phyloP scores from a whole-genome alignment of 1,140 invertebrate genomes.

The Ephestia elutella region DNA sequence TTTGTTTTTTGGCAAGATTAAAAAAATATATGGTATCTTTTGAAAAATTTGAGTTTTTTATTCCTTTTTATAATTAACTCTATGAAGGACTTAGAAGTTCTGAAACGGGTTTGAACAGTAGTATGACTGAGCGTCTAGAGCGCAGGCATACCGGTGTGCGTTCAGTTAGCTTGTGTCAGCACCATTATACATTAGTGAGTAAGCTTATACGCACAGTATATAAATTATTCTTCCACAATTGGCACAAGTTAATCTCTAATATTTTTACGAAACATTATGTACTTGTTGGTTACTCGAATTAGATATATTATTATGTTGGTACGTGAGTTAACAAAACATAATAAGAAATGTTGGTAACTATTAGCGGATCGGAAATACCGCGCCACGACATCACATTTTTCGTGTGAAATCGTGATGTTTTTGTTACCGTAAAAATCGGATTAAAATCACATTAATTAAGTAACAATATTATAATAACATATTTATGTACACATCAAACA shows the following conservation, averaged over 20 bases:
- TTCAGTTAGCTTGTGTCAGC: slow-evolving; percentile 4
- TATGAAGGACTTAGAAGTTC: too few species aligned
- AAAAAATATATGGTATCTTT: background rate
- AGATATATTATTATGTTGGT: background rate
- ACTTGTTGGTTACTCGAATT: background rate
- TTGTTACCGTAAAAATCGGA: slow-evolving; percentile 43
- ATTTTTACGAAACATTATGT: slow-evolving; percentile 1
- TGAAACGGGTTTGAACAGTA: background rate
- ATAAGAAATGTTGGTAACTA: slow-evolving; percentile 33
- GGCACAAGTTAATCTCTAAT: slow-evolving; percentile 7
- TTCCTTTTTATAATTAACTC: background rate
- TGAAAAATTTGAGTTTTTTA: background rate
- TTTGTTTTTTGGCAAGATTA: slow-evolving; percentile 18
- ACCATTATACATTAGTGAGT: background rate
- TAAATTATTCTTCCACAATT: background rate
- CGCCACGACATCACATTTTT: slow-evolving; percentile 17
- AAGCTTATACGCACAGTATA: background rate
- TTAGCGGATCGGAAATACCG: slow-evolving; percentile 24
- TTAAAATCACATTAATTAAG: slow-evolving; percentile 66
- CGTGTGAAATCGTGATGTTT: slow-evolving; percentile 15
- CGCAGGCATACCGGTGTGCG: slow-evolving; percentile 4
- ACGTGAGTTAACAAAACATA: background rate
- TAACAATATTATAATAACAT: slow-evolving; percentile 60
- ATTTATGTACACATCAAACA: slow-evolving; percentile 62
- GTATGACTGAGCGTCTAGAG: background rate